Conservation (phyloP, 2,113 vertebrate genomes). For the Tetrax tetrax region DNA sequence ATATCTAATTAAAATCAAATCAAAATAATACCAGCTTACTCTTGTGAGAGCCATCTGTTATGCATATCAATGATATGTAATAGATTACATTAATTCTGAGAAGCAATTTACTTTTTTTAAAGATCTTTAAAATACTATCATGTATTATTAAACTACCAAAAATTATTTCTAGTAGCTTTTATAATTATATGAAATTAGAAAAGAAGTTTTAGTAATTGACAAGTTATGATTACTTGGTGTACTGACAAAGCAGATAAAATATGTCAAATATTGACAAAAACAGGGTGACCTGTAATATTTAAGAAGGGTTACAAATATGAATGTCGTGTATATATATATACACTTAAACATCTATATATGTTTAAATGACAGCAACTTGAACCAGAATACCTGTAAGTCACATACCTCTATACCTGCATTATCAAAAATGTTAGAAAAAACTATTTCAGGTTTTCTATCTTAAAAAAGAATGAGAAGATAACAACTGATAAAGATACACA, state of each 20-base stretch:
- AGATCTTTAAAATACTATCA: conserved; percentile 60
- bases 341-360: not conserved
- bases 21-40: conserved; percentile 52
- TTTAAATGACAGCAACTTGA: not conserved
- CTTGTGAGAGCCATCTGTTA: conserved; percentile 65
- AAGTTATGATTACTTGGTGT: conserved; percentile 39
- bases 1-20: conserved; percentile 74
- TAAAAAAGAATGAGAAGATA: not conserved
- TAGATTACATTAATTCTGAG: conserved; percentile 47
- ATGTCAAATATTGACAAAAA: conserved; percentile 64
- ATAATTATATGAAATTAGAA: conserved; percentile 58
- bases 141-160: conserved; percentile 44
- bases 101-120: conserved; percentile 64
- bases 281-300: conserved; percentile 69
- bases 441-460: not conserved
- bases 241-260: conserved; percentile 63
- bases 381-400: not conserved
- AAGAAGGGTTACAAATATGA: not conserved
- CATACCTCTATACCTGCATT: not conserved
- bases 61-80: conserved; percentile 67
- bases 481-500: not conserved
- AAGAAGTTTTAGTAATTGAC: conserved; percentile 5
- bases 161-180: conserved; percentile 56
- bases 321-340: not conserved
- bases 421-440: not conserved